Conservation (phyloP, 1,140 invertebrate species). For the Physella acuta region DNA sequence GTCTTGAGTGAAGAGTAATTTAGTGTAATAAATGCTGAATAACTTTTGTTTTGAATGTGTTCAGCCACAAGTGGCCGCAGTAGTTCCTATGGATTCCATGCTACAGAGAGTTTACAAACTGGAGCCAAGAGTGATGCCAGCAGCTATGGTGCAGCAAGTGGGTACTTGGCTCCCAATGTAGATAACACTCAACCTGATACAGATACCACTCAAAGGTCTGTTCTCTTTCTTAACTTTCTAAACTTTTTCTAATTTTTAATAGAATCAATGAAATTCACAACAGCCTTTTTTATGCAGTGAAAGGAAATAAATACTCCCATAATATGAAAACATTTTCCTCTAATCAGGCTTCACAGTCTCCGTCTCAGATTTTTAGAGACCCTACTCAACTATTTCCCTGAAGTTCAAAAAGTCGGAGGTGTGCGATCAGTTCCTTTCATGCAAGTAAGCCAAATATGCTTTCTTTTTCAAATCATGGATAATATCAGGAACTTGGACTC, state of each 20-base stretch:
- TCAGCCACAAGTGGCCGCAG: conserved; percentile 72
- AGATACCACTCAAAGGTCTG: conserved; percentile 18
- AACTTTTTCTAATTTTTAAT: neutral
- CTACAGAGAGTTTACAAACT: conserved; percentile 59
- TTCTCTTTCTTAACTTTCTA: neutral
- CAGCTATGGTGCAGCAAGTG: conserved; percentile 61
- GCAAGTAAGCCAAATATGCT: conserved; percentile 76
- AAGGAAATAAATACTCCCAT: too few species aligned
- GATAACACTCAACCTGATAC: conserved; percentile 49
- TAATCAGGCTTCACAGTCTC: conserved; percentile 50
- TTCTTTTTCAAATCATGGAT: too few species aligned
- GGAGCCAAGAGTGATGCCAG: conserved; percentile 64
- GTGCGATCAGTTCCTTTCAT: conserved; percentile 86
- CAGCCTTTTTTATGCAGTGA: neutral
- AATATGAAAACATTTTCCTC: too few species aligned
- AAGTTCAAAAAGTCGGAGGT: conserved; percentile 70
- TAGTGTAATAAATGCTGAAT: too few species aligned
- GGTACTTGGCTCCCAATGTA: conserved; percentile 47
- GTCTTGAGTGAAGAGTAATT: too few species aligned
- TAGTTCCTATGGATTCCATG: conserved; percentile 79
- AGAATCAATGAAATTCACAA: neutral
- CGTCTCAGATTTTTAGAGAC: conserved; percentile 63
- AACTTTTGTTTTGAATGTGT: too few species aligned
- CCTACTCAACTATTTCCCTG: conserved; percentile 68
- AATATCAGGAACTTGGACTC: too few species aligned